Evolutionary conservation across 1,140 invertebrate genomes (phyloP).

Genomic region (Limonius californicus): DNA sequence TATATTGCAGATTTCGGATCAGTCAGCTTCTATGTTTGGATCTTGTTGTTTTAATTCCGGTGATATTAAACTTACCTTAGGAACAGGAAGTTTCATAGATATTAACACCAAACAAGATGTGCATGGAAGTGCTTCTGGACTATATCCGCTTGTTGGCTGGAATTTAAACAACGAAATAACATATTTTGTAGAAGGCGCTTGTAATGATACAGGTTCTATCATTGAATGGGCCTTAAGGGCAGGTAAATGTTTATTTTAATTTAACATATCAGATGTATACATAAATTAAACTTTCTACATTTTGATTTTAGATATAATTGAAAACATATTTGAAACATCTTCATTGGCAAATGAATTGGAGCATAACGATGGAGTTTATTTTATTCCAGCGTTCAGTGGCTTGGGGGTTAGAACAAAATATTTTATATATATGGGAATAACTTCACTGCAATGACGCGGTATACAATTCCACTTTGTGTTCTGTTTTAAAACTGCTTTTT

Average conservation of each 20-base stretch:
- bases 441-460: neutral
- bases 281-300: neutral
- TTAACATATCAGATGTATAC: too few relatives aligned
- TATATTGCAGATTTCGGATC: slow-evolving; percentile 74
- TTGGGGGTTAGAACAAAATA: slow-evolving; percentile 62
- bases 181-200: slow-evolving; percentile 76
- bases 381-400: slow-evolving; percentile 89
- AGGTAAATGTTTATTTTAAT: slow-evolving; percentile 56
- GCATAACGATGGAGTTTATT: slow-evolving; percentile 79
- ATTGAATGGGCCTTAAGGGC: slow-evolving; percentile 80
- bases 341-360: slow-evolving; percentile 67
- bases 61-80: slow-evolving; percentile 89
- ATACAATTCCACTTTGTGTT: neutral
- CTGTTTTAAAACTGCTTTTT: neutral
- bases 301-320: slow-evolving; percentile 60
- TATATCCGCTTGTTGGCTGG: slow-evolving; percentile 93
- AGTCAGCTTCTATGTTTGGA: slow-evolving; percentile 88
- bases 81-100: slow-evolving; percentile 91
- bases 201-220: slow-evolving; percentile 83
- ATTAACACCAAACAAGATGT: slow-evolving; percentile 77
- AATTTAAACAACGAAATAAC: slow-evolving; percentile 64
- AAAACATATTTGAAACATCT: slow-evolving; percentile 63
- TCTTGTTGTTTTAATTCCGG: slow-evolving; percentile 78
- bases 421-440: neutral
- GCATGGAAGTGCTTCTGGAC: slow-evolving; percentile 71